Base-by-base conservation (phyloP, 2,113 vertebrate species). In the Miniopterus natalensis region DNA sequence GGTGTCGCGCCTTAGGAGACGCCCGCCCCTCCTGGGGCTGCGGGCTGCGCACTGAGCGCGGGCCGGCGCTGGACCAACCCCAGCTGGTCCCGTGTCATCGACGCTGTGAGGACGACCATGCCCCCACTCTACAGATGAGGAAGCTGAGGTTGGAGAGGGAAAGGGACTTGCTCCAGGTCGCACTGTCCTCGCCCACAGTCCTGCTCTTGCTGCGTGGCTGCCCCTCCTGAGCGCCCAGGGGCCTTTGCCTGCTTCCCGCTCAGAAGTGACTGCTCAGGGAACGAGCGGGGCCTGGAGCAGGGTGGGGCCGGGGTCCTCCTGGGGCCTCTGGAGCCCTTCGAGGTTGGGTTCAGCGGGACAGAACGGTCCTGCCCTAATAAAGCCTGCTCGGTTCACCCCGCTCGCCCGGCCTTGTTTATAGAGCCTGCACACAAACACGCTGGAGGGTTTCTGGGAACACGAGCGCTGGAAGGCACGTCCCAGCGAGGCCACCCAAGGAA, bases 381-480 rank as follows among this genome's bases (percentile, higher is more conserved):
- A 70, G 8, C 42, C 66, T 40, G 57, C 20, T 31, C 3, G 4
- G 12, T 23, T 21, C 11, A 0, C 18, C 42, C 21, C 10, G 0
- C 23, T 80, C 20, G 40, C 9, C 55, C 2, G 6, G 47, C 40
- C 45, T 59, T 79, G 71, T 94, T 95, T 87, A 71, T 29, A 20
- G 81, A 0, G 21, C 10, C 40, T 84, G 31, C 7, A 49, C 49
- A 21, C 80, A 91, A 73, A 95, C 86, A 95, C 75, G 53, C 94
- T 92, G 23, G 21, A 94, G 83, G 57, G 31, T 70, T 94, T 57
- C 81, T 93, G 66, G 68, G 66, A 81, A 68, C 13, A 17, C 0
- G 14, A n/a, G 59, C 12, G 40, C 79, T 2, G 0, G 55, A 55
- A 85, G 55, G 73, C 88, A 78, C n/a, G 63, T 6, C 65, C 42